Evolutionary conservation across 2,888 invertebrate species (phyloP).

Genomic region (Melanchra persicariae): DNA sequence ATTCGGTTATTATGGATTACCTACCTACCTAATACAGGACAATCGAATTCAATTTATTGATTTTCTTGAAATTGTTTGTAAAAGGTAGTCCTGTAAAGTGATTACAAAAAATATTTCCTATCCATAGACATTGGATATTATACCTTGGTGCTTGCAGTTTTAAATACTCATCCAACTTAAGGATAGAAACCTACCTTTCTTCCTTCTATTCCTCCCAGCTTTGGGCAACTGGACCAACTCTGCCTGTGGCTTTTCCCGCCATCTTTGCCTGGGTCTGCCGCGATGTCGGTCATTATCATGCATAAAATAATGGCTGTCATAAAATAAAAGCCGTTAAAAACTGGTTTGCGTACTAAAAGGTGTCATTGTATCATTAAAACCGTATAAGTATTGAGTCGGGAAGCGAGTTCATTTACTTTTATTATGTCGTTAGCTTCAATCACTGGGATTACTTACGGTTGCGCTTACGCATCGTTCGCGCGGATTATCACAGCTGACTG

Average conservation of each 20-base stretch:
- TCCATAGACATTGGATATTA: too few relatives aligned
- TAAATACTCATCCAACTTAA: too few relatives aligned
- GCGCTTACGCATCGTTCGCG: background rate
- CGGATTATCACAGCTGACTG: conserved; percentile 17
- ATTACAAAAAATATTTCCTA: too few relatives aligned
- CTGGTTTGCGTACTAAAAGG: conserved; percentile 10
- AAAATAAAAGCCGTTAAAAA: background rate
- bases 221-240: too few relatives aligned
- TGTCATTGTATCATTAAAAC: conserved; percentile 17
- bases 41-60: background rate
- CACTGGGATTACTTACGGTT: conserved; percentile 14
- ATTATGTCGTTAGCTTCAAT: conserved; percentile 18
- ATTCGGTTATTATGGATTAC: background rate
- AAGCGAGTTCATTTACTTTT: conserved; percentile 20
- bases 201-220: too few relatives aligned
- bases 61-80: background rate
- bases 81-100: too few relatives aligned
- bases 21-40: too few relatives aligned
- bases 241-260: too few relatives aligned
- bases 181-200: too few relatives aligned
- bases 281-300: too few relatives aligned
- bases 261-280: too few relatives aligned
- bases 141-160: too few relatives aligned
- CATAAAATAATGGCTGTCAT: background rate
- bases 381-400: background rate